Evolutionary conservation across 2,888 invertebrate species (phyloP), one percentile per base, ranked within the genome.

Genomic region (Chouioia cunea): DNA sequence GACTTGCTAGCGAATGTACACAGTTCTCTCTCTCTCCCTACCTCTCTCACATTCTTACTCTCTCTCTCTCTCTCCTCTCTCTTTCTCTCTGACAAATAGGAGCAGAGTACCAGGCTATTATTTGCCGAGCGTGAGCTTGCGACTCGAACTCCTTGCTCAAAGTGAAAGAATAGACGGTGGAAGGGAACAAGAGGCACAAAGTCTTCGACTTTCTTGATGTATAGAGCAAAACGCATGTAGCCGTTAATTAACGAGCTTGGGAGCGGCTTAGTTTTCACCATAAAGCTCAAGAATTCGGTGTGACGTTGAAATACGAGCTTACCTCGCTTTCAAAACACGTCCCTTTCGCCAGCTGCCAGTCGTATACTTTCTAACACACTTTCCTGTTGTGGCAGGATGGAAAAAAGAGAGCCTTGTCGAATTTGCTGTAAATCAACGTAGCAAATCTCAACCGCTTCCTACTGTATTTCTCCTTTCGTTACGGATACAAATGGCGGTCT

Each of bases 181-280:
- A 43, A 52, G 59, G 27, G 4, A 12, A 68, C 16, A 56, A 3
- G 20, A 48, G 16, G 46, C 4, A 43, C 22, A 50, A 15, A 53
- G 53, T 73, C 76, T 73, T 75, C 74, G 74, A 76, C 73, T 74
- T 66, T 48, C 58, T 71, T 75, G 74, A 76, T 71, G 69, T 74
- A 75, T 70, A 71, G 73, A 70, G 73, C 71, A 74, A 76, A 76
- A 74, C 72, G 74, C 68, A 69, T n/a, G 36, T 36, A 70, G 74
- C 48, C 68, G 73, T 71, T 76, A 76, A 76, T 76, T 76, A 77
- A 75, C 76, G 76, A 75, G 75, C 66, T 70, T 14, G 23, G n/a
- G 16, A 58, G 71, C 6, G 27, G 57, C 71, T 74, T 73, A 74
- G 10, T 36, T 71, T 72, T 73, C 66, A 62, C 73, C 66, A 65